A percentile compares a stretch with the other conserved stretches of the same genome.
Evolutionary conservation across 1,140 invertebrate genomes (phyloP).

Genomic region (Lordiphosa mommai): DNA sequence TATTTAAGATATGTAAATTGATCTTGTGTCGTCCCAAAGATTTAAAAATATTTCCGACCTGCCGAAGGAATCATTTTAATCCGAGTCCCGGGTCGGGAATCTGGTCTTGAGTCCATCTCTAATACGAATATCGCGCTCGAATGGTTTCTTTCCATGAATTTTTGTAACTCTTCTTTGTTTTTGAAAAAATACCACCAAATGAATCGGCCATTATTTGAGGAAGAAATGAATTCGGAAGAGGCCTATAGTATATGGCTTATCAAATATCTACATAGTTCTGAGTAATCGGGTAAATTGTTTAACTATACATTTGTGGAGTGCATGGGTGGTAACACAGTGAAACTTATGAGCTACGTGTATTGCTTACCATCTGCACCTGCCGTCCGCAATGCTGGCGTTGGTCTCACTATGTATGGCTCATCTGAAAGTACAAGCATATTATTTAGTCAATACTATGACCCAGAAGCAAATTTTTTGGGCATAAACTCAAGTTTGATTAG

Average conservation of each 20-base stretch:
- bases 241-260: neutral
- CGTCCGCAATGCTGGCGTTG: constrained; percentile 52
- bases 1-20: too few species aligned
- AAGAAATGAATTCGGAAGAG: neutral
- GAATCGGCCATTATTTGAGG: too few species aligned
- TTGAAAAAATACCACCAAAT: too few species aligned
- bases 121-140: too few species aligned
- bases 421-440: constrained; percentile 40
- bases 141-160: too few species aligned
- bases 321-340: neutral
- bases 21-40: too few species aligned
- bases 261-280: neutral
- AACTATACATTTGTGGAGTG: neutral
- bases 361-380: constrained; percentile 52
- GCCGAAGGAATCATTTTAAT: too few species aligned
- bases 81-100: too few species aligned
- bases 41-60: too few species aligned
- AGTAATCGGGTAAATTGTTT: neutral
- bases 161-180: too few species aligned
- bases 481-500: neutral
- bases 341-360: constrained; percentile 1
- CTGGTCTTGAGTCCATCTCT: too few species aligned
- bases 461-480: too few species aligned
- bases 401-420: constrained; percentile 41
- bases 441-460: neutral